phyloP scores from a whole-genome alignment of 37 sponge, comb jelly and placozoan species.

The Amphimedon queenslandica region DNA sequence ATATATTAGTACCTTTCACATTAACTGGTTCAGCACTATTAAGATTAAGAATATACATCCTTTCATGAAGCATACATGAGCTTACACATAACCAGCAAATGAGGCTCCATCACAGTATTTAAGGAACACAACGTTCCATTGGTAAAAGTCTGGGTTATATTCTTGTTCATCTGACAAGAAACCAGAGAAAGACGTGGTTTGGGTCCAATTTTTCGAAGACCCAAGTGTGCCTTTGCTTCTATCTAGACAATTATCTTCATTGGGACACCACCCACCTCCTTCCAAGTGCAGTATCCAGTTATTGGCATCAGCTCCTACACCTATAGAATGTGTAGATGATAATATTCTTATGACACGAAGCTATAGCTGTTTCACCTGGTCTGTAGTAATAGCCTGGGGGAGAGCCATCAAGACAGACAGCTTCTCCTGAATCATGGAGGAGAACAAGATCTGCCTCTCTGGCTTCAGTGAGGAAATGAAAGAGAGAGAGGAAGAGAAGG shows the following conservation, averaged over 20 bases:
- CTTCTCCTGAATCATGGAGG: too few species aligned
- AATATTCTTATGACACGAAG: too few species aligned
- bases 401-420: slow-evolving; percentile 83
- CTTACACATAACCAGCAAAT: slow-evolving; percentile 70
- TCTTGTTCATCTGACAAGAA: slow-evolving; percentile 44
- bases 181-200: slow-evolving; percentile 7
- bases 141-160: slow-evolving; percentile 64
- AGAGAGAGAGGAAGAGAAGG: too few species aligned
- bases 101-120: slow-evolving; percentile 88
- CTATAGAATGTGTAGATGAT: too few species aligned
- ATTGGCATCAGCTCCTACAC: slow-evolving; percentile 18
- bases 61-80: too few species aligned
- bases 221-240: slow-evolving; percentile 65
- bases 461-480: too few species aligned
- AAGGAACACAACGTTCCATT: slow-evolving; percentile 74
- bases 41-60: too few species aligned
- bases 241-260: slow-evolving; percentile 31
- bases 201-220: slow-evolving; percentile 56
- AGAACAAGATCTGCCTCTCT: too few species aligned
- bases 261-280: slow-evolving; percentile 82
- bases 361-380: neutral
- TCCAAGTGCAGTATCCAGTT: slow-evolving; percentile 77
- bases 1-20: neutral
- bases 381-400: slow-evolving; percentile 69
- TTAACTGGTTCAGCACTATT: neutral